These are phyloP conservation scores for Aleiodes testaceus DNA, from an alignment of 2,888 invertebrate species.

Conservation along the genomic window DNA sequence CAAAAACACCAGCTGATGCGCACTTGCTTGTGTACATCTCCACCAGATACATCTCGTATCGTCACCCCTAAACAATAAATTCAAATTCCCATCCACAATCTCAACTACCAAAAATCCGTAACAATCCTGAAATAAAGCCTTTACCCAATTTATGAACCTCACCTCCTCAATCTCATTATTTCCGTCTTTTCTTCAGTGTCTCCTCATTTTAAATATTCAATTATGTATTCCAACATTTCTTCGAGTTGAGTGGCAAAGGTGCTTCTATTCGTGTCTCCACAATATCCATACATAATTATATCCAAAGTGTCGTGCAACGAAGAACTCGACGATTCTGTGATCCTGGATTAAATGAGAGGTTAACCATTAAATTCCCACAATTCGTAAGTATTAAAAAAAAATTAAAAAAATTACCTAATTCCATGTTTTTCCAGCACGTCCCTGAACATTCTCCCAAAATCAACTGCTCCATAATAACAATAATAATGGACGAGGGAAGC, in stretches of 20 bases:
- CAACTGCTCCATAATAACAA: too few species aligned
- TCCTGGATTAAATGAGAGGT: slow-evolving; percentile 13
- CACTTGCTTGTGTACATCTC: slow-evolving; percentile 1
- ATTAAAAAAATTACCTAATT: too few species aligned
- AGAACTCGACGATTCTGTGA: neutral
- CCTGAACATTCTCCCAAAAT: too few species aligned
- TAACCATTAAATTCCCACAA: slow-evolving; percentile 7
- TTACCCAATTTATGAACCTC: too few species aligned
- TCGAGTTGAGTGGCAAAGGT: slow-evolving; percentile 41
- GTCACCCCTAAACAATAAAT: neutral
- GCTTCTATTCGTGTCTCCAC: slow-evolving; percentile 35
- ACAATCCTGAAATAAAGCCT: too few species aligned
- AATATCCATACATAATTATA: neutral
- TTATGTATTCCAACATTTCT: slow-evolving; percentile 13
- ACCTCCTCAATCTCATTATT: neutral
- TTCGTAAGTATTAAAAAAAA: slow-evolving; percentile 10
- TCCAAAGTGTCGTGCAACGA: slow-evolving; percentile 10
- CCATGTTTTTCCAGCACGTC: too few species aligned
- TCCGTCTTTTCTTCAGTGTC: slow-evolving; percentile 9
- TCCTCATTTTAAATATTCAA: neutral
- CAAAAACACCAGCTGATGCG: slow-evolving; percentile 36
- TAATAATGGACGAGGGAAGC: slow-evolving; percentile 83
- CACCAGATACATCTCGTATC: neutral
- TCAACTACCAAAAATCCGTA: neutral
- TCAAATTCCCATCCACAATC: neutral